Base-by-base conservation (phyloP, 2,113 vertebrate species). In the Struthio camelus region DNA sequence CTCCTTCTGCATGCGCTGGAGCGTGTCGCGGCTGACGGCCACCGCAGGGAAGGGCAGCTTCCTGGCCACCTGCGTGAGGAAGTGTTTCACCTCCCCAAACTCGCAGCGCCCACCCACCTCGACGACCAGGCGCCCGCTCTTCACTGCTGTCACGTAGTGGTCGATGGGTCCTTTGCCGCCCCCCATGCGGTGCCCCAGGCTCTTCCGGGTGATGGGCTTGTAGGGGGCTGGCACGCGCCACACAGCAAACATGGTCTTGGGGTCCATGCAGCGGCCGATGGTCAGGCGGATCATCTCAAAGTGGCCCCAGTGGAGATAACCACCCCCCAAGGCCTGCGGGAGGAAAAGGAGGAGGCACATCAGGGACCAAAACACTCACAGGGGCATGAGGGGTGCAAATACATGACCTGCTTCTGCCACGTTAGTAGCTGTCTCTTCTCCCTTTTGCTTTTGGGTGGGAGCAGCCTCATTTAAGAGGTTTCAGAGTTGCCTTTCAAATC, bases 271-370 rank as follows among this genome's bases (percentile, higher is more conserved):
- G n/a, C 99, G 98, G 64, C 98, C 99, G 89, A 99, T 97, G 3
- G 98, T 99, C 59, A 99, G 95, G 61, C 99, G 99, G 28, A 99
- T 99, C 99, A 99, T 99, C 97, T 99, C 99, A 5, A 99, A 97
- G 97, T 99, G 99, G 59, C 99, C 99, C 99, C 99, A 99, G 15
- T 98, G 99, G 34, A 99, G 98, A 95, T 99, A 99, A 2, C 99
- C 99, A 0, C 99, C 99, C 64, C 99, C 99, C 85, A 99, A 16
- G 4, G 99, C 99, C 99, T 99, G 90, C 1, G 53, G 42, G n/a
- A 65, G 32, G 76, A 44, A 59, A n/a, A 32, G 53, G 15, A 61
- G 1, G 9, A 32, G 46, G 14, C 13, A 16, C 2, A 19, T 54
- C 14, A 59, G 42, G 27, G 36, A 48, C 12, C 4, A 4, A 20